Percentiles rank a stretch among this genome's conserved stretches.
Conservation (phyloP, 2,888 invertebrate genomes). For the Napeogenes sylphis region DNA sequence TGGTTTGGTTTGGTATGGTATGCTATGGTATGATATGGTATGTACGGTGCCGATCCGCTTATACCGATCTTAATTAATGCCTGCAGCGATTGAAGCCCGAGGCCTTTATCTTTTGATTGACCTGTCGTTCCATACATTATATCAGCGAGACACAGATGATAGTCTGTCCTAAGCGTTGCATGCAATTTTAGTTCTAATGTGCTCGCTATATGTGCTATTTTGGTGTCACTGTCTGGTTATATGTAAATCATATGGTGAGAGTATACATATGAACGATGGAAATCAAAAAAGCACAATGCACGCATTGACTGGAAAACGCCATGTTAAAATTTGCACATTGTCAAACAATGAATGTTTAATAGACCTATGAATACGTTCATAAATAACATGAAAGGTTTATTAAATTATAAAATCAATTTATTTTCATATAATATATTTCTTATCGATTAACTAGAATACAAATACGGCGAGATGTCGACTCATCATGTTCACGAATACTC, state of each 20-base stretch:
- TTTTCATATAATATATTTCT: not conserved
- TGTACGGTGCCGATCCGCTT: conserved; percentile 58
- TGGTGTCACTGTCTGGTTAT: conserved; percentile 12
- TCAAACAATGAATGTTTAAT: conserved; percentile 6
- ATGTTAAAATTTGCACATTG: conserved; percentile 22
- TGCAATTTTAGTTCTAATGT: conserved; percentile 26
- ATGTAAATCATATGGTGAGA: conserved; percentile 10
- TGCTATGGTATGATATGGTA: too few species aligned
- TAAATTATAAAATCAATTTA: not conserved
- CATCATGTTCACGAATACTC: conserved; percentile 21
- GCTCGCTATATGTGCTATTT: conserved; percentile 20
- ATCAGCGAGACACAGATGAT: conserved; percentile 24
- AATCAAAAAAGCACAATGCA: conserved; percentile 22
- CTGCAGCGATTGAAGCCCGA: conserved; percentile 47
- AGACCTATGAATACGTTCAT: too few species aligned
- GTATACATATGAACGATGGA: conserved; percentile 16
- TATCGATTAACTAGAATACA: conserved; percentile 7
- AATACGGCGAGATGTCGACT: conserved; percentile 10
- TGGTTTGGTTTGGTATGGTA: too few species aligned
- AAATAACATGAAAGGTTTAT: not conserved
- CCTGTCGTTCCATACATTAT: conserved; percentile 44
- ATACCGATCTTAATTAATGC: conserved; percentile 65
- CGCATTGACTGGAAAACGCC: conserved; percentile 12
- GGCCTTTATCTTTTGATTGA: conserved; percentile 73
- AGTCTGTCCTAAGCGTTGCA: conserved; percentile 18